Evolutionary conservation across 2,113 vertebrate genomes (phyloP).

Genomic region (Bostrychus sinensis): DNA sequence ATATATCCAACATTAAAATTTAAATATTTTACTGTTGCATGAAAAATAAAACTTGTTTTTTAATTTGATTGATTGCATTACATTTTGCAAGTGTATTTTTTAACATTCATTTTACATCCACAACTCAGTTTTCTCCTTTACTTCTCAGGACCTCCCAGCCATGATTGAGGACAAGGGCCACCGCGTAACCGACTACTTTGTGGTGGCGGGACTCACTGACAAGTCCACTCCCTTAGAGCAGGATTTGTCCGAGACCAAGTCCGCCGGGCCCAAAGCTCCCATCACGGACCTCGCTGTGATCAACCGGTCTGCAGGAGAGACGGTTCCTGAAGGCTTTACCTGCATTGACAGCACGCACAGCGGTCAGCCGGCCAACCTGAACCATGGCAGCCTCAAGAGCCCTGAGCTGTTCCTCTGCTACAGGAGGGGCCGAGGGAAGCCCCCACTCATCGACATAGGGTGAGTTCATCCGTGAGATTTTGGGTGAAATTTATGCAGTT

Average conservation of each 20-base stretch:
- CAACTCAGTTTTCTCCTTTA: neutral
- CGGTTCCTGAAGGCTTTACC: constrained; percentile 93
- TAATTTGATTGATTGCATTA: too few species aligned
- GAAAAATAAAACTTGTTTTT: too few species aligned
- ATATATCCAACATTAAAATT: too few species aligned
- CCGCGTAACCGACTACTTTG: constrained; percentile 97
- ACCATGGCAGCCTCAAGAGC: constrained; percentile 97
- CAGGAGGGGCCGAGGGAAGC: constrained; percentile 88
- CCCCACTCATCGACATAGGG: constrained; percentile 94
- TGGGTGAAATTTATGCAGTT: too few species aligned
- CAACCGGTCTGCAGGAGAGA: constrained; percentile 91
- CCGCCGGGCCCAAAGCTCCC: constrained; percentile 90
- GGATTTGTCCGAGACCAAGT: constrained; percentile 91
- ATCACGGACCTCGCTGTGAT: constrained; percentile 97
- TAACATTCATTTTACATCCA: neutral
- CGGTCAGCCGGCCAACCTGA: constrained; percentile 93
- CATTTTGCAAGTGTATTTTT: too few species aligned
- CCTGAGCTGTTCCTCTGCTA: constrained; percentile 97
- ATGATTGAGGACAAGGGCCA: constrained; percentile 98
- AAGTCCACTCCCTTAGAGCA: constrained; percentile 89
- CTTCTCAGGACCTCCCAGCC: constrained; percentile 78
- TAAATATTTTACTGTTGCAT: too few species aligned
- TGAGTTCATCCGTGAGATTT: constrained; percentile 80
- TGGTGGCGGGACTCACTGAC: constrained; percentile 95
- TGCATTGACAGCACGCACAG: constrained; percentile 92